A percentile compares a stretch with the other conserved stretches of the same genome.
phyloP scores from a whole-genome alignment of 2,113 vertebrate genomes.

The Vombatus ursinus region DNA sequence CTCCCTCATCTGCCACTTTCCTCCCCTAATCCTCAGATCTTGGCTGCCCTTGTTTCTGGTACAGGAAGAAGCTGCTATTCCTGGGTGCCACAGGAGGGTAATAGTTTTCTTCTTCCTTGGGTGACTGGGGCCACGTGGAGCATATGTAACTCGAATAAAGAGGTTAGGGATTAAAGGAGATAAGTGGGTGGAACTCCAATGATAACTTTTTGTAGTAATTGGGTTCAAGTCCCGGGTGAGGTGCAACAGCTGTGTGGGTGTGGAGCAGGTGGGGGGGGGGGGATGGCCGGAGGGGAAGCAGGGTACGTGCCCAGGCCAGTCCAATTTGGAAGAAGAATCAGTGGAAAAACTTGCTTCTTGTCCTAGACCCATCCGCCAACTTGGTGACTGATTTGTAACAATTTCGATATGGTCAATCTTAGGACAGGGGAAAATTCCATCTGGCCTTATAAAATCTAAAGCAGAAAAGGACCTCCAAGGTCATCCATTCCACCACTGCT shows the following conservation, averaged over 20 bases:
- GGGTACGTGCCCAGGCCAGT: slow-evolving; percentile 19
- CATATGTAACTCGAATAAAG: slow-evolving; percentile 65
- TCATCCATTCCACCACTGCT: background rate
- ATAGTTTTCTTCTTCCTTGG: slow-evolving; percentile 46
- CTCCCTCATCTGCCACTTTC: slow-evolving; percentile 10
- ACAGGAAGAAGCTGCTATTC: slow-evolving; percentile 24
- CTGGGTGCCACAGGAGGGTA: slow-evolving; percentile 43
- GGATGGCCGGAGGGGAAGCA: background rate
- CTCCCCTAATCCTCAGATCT: background rate
- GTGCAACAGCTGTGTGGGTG: slow-evolving; percentile 5
- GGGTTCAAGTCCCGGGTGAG: slow-evolving; percentile 30
- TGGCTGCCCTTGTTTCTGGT: background rate
- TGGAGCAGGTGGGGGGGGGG: background rate
- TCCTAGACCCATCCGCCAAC: background rate
- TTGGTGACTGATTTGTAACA: slow-evolving; percentile 3
- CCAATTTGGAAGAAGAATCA: background rate
- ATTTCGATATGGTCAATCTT: background rate
- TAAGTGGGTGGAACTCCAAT: slow-evolving; percentile 42
- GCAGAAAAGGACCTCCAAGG: background rate
- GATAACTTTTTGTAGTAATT: slow-evolving; percentile 31
- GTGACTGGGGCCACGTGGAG: slow-evolving; percentile 14
- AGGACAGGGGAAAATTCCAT: background rate
- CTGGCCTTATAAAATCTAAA: background rate
- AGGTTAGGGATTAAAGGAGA: slow-evolving; percentile 38
- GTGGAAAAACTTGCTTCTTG: background rate